Evolutionary conservation across 1,140 invertebrate genomes (phyloP), one percentile per base, ranked within the genome.

Genomic region (Idris sp.): DNA sequence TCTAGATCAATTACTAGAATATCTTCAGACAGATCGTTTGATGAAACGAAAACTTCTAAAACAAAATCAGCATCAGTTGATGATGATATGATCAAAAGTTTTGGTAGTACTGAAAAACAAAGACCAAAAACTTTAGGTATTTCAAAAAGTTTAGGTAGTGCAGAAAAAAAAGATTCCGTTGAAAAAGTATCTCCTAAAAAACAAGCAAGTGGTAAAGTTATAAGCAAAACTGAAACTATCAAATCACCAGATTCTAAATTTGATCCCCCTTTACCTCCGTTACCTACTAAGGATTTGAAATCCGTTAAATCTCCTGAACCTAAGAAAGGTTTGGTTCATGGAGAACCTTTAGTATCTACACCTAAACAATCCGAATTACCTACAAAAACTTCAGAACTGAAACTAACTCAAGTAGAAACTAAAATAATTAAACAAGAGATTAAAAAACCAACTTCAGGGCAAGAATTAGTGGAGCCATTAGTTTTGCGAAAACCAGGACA

Each of bases 401-500:
- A 46, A 56, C n/a, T 28, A 9, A 41, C 56, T 1, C 64, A 64
- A 71, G 11, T 19, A n/a, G 65, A 76, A 28, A 4, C 30, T 26
- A 64, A 78, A 61, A 5, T 18, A 15, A 28, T 19, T 10, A 78
- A 73, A 10, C 79, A 82, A 67, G 72, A 73, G 3, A 4, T 40
- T 0, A 86, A 81, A 51, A 83, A 83, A 46, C 6, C 69, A 1
- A 11, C 53, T 0, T 28, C 54, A 4, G 44, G 28, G n/a, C 81
- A 86, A 51, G 86, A 87, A 38, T 25, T 82, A 15, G 71, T 79
- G 0, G 88, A 90, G 2, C 89, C 91, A 0, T 88, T 91, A 77
- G 79, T 90, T 10, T 83, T 90, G 44, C 90, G 91, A 65, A 89
- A 88, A 74, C 88, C 91, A 51, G 92, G 93, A 2, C 92, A 93